Conservation (phyloP, 1,140 invertebrate species). For the Mizuhopecten yessoensis region DNA sequence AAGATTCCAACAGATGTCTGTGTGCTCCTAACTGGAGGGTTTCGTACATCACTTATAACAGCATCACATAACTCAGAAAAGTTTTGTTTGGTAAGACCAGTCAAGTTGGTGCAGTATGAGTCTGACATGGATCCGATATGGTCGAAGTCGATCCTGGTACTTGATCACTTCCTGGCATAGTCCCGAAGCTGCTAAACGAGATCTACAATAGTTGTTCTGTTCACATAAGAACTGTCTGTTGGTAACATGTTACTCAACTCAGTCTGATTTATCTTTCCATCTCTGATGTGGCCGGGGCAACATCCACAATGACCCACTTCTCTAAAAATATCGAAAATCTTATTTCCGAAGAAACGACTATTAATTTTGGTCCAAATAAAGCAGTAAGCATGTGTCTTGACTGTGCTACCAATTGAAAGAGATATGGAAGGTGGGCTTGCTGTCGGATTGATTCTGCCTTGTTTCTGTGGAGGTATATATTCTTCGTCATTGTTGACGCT, state of each 20-base stretch:
- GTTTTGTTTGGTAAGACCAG: no score
- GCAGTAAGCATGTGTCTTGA: slow-evolving; percentile 24
- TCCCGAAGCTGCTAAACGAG: not conserved
- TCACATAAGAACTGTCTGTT: no score
- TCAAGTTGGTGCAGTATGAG: no score
- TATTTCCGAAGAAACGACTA: not conserved
- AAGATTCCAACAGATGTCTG: no score
- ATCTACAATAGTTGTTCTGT: not conserved
- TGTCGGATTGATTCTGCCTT: not conserved
- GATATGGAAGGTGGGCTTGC: not conserved
- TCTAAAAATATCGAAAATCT: not conserved
- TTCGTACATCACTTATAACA: no score
- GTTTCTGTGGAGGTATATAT: not conserved
- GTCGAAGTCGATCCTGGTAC: not conserved
- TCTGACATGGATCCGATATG: no score
- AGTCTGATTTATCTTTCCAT: not conserved
- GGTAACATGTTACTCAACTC: no score
- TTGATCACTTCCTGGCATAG: not conserved
- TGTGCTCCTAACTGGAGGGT: no score
- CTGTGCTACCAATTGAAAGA: slow-evolving; percentile 19
- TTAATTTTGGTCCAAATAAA: slow-evolving; percentile 30
- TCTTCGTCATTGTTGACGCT: not conserved
- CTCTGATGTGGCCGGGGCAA: slow-evolving; percentile 24
- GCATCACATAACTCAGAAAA: no score
- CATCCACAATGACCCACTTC: slow-evolving; percentile 36